phyloP scores from a whole-genome alignment of 1,140 invertebrate genomes.

The Drosophila kohkoa region DNA sequence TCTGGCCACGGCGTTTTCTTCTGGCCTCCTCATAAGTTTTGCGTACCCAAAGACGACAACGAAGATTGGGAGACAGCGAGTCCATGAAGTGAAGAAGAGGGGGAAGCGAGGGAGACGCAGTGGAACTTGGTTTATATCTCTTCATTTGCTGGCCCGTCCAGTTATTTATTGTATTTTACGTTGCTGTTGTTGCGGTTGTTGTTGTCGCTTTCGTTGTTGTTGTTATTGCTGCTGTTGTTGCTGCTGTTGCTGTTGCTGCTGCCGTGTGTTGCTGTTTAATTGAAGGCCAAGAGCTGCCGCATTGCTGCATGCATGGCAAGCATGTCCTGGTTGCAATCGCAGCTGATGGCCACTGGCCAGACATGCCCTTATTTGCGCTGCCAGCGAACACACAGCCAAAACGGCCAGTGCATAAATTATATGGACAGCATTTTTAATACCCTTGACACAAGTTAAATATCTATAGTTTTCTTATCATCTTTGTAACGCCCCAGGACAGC shows the following conservation, averaged over 20 bases:
- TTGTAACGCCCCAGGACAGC: conserved; percentile 30
- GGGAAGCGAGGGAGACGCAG: conserved; percentile 7
- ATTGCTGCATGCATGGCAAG: conserved; percentile 81
- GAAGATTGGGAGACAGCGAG: not conserved
- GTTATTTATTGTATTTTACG: conserved; percentile 81
- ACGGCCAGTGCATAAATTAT: conserved; percentile 76
- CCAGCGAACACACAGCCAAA: conserved; percentile 55
- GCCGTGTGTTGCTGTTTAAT: conserved; percentile 71
- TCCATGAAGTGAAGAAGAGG: not conserved
- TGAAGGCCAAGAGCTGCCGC: conserved; percentile 80
- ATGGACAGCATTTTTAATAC: conserved; percentile 56
- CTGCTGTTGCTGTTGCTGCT: conserved; percentile 13
- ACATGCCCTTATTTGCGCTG: conserved; percentile 79
- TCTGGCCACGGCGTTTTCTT: conserved; percentile 74
- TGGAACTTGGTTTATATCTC: conserved; percentile 78
- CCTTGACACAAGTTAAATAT: conserved; percentile 54
- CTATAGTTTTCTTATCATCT: conserved; percentile 32
- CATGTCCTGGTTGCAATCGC: conserved; percentile 76
- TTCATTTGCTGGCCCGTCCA: conserved; percentile 74
- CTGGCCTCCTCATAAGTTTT: conserved; percentile 66
- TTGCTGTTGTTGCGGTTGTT: conserved; percentile 33
- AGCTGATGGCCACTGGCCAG: conserved; percentile 78
- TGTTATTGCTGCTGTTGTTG: too few species aligned
- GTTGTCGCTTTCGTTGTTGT: conserved; percentile 23
- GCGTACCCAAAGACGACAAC: conserved; percentile 53